Conservation (phyloP, 2,888 invertebrate genomes). For the Tryphoninae sp. region DNA sequence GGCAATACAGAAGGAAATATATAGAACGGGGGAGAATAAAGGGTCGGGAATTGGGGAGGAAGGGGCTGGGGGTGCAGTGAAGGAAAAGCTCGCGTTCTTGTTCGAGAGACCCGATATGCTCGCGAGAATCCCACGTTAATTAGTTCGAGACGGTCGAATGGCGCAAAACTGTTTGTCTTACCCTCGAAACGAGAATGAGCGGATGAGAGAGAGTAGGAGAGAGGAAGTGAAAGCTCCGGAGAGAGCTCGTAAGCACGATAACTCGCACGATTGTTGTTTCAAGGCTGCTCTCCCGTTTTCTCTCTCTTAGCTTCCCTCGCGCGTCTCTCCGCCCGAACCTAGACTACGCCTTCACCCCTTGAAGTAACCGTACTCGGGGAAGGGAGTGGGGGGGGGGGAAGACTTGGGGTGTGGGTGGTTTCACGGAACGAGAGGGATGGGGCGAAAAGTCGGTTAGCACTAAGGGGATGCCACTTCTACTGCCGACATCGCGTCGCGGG, state of each 20-base stretch:
- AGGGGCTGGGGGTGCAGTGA: neutral
- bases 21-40: neutral
- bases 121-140: conserved; percentile 74
- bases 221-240: conserved; percentile 37
- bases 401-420: neutral
- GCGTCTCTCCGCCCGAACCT: conserved; percentile 19
- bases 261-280: conserved; percentile 75
- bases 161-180: conserved; percentile 77
- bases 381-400: neutral
- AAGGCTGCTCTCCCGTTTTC: conserved; percentile 57
- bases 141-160: conserved; percentile 75
- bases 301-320: conserved; percentile 17
- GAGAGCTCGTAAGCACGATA: conserved; percentile 66
- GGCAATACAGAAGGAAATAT: conserved; percentile 30
- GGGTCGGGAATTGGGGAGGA: neutral
- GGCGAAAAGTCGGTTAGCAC: conserved; percentile 62
- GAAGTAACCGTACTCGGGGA: conserved; percentile 27
- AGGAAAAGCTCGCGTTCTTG: conserved; percentile 47
- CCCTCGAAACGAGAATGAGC: conserved; percentile 67
- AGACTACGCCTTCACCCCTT: conserved; percentile 19
- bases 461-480: conserved; percentile 62
- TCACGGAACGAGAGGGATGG: conserved; percentile 11
- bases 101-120: conserved; percentile 52
- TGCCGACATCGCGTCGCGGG: conserved; percentile 64
- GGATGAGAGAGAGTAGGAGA: conserved; percentile 61